These are phyloP conservation scores for Sandelia bainsii DNA, from an alignment of 2,797 vertebrate genomes.

Conservation along the genomic window DNA sequence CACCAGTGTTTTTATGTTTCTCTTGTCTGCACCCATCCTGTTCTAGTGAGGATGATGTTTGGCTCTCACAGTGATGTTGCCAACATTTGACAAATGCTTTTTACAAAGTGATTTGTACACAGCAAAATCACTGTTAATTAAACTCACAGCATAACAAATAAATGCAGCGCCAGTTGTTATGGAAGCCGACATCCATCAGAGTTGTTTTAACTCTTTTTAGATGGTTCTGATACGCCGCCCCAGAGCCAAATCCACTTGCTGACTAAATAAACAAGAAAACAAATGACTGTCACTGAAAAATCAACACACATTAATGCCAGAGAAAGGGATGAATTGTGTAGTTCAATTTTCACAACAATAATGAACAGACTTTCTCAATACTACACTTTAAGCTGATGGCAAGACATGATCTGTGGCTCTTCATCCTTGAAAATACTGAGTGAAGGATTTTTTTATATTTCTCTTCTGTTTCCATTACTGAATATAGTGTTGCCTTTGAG, in stretches of 20 bases:
- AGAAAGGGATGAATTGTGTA: slow-evolving; percentile 24
- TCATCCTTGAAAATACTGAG: background rate
- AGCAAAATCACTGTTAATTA: slow-evolving; percentile 37
- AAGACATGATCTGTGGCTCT: background rate
- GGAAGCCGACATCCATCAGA: slow-evolving; percentile 43
- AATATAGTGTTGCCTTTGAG: background rate
- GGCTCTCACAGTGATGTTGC: slow-evolving; percentile 13
- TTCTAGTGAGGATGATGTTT: slow-evolving; percentile 16
- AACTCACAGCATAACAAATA: slow-evolving; percentile 19
- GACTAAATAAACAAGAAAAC: slow-evolving; percentile 40
- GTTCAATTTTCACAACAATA: background rate
- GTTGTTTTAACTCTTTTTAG: slow-evolving; percentile 31
- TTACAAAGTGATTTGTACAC: slow-evolving; percentile 31
- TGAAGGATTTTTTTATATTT: background rate
- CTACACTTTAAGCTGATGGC: slow-evolving; percentile 12
- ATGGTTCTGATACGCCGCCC: slow-evolving; percentile 19
- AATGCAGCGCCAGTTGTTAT: slow-evolving; percentile 27
- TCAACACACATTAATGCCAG: slow-evolving; percentile 23
- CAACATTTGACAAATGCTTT: slow-evolving; percentile 25
- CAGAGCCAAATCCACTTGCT: slow-evolving; percentile 14
- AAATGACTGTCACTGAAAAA: slow-evolving; percentile 31
- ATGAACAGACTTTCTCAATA: slow-evolving; percentile 1
- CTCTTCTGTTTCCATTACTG: background rate
- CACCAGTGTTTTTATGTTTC: slow-evolving; percentile 4
- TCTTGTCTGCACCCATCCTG: slow-evolving; percentile 27